phyloP scores from a whole-genome alignment of 2,888 invertebrate species.

The Drosophila siamana region DNA sequence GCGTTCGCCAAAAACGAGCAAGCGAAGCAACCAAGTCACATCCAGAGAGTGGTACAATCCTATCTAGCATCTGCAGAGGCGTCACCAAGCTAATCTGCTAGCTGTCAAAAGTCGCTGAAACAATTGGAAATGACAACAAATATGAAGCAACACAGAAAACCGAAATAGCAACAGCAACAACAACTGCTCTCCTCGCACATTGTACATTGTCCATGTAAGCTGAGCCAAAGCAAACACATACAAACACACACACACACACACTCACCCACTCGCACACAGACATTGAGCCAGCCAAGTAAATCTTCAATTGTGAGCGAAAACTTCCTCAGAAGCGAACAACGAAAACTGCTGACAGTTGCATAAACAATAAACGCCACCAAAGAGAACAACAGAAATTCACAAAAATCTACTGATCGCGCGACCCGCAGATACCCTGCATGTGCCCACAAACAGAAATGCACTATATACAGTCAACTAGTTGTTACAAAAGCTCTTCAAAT shows the following conservation, averaged over 20 bases:
- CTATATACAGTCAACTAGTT: background rate
- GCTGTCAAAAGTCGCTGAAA: constrained; percentile 76
- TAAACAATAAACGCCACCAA: constrained; percentile 68
- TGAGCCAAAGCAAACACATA: constrained; percentile 54
- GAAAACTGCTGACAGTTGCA: constrained; percentile 79
- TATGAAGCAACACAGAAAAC: constrained; percentile 59
- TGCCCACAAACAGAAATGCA: background rate
- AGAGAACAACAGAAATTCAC: constrained; percentile 9
- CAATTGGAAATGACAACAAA: constrained; percentile 79
- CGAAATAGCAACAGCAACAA: background rate
- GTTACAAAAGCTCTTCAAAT: background rate
- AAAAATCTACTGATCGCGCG: background rate
- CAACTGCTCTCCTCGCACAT: background rate
- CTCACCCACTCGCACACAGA: constrained; percentile 14
- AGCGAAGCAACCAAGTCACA: constrained; percentile 9
- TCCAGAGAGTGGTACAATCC: background rate
- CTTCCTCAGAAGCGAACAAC: constrained; percentile 51
- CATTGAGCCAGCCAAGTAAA: constrained; percentile 43
- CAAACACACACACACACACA: constrained; percentile 19
- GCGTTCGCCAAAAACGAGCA: constrained; percentile 22
- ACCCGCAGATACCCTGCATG: constrained; percentile 7
- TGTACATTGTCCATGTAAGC: constrained; percentile 45
- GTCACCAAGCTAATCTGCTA: constrained; percentile 73
- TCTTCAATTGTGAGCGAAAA: constrained; percentile 57
- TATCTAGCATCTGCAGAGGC: constrained; percentile 50